phyloP scores from a whole-genome alignment of 2,113 vertebrate species.

The Spermophilus dauricus region DNA sequence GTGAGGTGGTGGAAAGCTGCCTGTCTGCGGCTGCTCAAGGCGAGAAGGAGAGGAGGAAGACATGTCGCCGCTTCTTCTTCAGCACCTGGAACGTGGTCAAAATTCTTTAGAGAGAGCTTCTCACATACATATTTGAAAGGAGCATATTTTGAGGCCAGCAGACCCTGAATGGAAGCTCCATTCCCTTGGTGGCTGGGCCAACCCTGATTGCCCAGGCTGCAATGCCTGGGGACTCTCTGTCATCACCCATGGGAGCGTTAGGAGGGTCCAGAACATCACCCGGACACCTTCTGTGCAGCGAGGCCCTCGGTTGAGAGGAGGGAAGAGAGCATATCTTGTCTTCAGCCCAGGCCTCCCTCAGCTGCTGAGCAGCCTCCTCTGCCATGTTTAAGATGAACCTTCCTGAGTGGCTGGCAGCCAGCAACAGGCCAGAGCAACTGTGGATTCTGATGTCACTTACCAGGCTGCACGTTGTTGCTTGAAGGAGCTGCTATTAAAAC shows the following conservation, averaged over 20 bases:
- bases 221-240: neutral
- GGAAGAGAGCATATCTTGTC: neutral
- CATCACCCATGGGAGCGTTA: neutral
- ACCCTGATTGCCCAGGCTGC: neutral
- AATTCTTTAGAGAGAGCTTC: neutral
- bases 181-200: neutral
- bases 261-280: neutral
- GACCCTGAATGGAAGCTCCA: neutral
- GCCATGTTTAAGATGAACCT: neutral
- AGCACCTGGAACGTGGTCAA: neutral
- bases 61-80: neutral
- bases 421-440: neutral
- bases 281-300: neutral
- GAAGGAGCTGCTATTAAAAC: conserved; percentile 32
- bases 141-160: neutral
- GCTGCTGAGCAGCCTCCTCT: too few species aligned
- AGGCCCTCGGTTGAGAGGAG: neutral
- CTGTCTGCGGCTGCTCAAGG: neutral
- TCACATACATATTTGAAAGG: neutral
- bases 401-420: neutral
- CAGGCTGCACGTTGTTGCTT: neutral
- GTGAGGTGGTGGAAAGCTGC: neutral
- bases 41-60: neutral
- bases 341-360: neutral
- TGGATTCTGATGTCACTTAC: conserved; percentile 53